Percentiles rank a stretch among this genome's conserved stretches.
Evolutionary conservation across 2,113 vertebrate species (phyloP).

Genomic region (Salminus brasiliensis): DNA sequence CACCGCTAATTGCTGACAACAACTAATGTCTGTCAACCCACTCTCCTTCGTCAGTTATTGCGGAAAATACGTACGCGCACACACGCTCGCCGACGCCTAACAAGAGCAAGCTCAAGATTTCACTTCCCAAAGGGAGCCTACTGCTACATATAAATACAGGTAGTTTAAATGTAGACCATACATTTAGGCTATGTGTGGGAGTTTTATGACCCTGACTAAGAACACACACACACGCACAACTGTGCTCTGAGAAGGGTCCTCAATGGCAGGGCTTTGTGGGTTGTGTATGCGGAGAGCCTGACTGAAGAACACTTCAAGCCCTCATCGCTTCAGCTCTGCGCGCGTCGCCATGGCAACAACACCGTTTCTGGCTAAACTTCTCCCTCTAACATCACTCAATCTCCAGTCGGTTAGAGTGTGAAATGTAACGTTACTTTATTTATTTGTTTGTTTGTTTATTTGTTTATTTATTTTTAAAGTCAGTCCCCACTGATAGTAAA

Average conservation of each 20-base stretch:
- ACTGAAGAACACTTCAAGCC: constrained; percentile 37
- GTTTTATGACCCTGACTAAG: constrained; percentile 3
- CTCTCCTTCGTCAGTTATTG: background rate
- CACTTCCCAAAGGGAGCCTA: background rate
- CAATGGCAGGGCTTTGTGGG: constrained; percentile 17
- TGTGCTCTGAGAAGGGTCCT: constrained; percentile 6
- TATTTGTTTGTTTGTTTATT: background rate
- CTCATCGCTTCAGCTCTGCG: constrained; percentile 30
- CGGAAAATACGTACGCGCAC: background rate
- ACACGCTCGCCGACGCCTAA: background rate
- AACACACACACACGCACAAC: background rate
- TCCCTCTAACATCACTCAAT: constrained; percentile 7
- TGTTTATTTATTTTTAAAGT: background rate
- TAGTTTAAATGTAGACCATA: constrained; percentile 15
- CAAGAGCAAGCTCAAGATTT: background rate
- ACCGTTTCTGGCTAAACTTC: constrained; percentile 38
- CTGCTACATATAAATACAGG: background rate
- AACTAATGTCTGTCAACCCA: constrained; percentile 5
- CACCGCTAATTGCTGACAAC: constrained; percentile 29
- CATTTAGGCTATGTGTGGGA: constrained; percentile 14
- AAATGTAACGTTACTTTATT: constrained; percentile 6
- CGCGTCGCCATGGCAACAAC: constrained; percentile 32
- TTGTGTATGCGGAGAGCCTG: constrained; percentile 21
- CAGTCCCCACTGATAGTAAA: background rate
- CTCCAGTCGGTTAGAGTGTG: constrained; percentile 17